Conservation (phyloP, 2,888 invertebrate genomes). For the Agrochola circellaris region DNA sequence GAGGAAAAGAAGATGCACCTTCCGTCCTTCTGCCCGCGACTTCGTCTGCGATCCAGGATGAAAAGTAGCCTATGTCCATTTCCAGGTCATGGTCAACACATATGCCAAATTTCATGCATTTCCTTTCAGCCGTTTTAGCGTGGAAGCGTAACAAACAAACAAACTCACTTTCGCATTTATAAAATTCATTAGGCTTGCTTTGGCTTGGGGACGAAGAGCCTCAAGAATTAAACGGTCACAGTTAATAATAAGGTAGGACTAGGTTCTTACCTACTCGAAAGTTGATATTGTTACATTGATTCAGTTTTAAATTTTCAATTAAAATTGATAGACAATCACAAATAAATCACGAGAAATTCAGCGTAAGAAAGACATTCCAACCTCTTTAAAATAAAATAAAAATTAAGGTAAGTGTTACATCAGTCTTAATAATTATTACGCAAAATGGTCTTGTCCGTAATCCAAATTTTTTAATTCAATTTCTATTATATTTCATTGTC, state of each 20-base stretch:
- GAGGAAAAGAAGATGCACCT: not conserved
- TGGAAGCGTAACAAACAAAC: too few relatives aligned
- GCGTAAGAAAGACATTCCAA: slow-evolving; percentile 1
- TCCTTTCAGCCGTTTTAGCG: too few relatives aligned
- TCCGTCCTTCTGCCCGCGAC: too few relatives aligned
- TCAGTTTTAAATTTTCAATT: slow-evolving; percentile 5
- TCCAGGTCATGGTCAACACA: too few relatives aligned
- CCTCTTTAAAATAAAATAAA: not conserved
- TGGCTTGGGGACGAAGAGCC: not conserved
- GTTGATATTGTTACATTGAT: not conserved
- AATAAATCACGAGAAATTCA: not conserved
- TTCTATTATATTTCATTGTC: slow-evolving; percentile 45
- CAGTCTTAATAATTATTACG: slow-evolving; percentile 32
- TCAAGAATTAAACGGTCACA: not conserved
- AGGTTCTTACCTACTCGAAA: not conserved
- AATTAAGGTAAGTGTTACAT: slow-evolving; percentile 18
- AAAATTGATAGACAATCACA: not conserved
- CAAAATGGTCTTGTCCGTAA: slow-evolving; percentile 27
- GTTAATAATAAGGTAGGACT: not conserved
- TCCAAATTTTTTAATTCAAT: slow-evolving; percentile 33
- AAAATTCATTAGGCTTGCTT: not conserved
- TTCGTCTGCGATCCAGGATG: too few relatives aligned
- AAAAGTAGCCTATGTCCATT: too few relatives aligned
- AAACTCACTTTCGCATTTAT: not conserved
- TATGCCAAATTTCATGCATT: too few relatives aligned